Base-by-base conservation (phyloP, 1,140 invertebrate genomes). In the Ceratosolen solmsi region DNA sequence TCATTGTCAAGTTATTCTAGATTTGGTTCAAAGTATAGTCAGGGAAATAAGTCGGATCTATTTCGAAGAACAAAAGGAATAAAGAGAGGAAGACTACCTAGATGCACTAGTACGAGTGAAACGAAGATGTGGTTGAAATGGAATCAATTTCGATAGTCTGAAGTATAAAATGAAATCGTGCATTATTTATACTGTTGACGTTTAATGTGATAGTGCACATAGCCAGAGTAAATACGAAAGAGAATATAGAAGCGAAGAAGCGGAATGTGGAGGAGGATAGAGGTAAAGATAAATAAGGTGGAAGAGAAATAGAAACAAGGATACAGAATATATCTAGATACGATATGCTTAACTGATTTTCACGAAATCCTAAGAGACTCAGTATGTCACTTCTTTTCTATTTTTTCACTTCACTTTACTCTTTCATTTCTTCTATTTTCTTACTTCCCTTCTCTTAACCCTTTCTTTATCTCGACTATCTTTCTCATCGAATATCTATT, bases 331-430 rank as follows among this genome's bases (percentile, higher is more conserved):
- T 75, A 73, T 84, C 54, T 46, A 83, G 83, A 83, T 75, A 82
- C 82, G 58, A 77, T 84, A 73, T 84, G 80, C 79, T 84, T 84
- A 86, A 84, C 83, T 83, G 84, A 84, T 84, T 86, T 84, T 71
- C 83, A 80, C 78, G 60, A 58, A 41, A 83, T 84, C 20, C 85
- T 65, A 33, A 77, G 82, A 71, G 82, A 81, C 60, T 36, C 22
- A 2, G 22, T 71, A 49, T 25, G 1, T 80, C 63, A 4, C 30
- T 13, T 46, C 15, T 38, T 41, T 51, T 60, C 65, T 38, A 5
- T 9, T 8, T 20, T 13, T 30, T 27, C 33, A 33, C 33, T 51
- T 51, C n/a, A 17, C 27, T 27, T 56, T 25, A 36, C 36, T 56
- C 15, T n/a, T n/a, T 56, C 74, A 5, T n/a, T 51, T 11, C 27